Base-by-base conservation (phyloP, 1,140 invertebrate genomes). In the Panagrolaimus sp. region DNA sequence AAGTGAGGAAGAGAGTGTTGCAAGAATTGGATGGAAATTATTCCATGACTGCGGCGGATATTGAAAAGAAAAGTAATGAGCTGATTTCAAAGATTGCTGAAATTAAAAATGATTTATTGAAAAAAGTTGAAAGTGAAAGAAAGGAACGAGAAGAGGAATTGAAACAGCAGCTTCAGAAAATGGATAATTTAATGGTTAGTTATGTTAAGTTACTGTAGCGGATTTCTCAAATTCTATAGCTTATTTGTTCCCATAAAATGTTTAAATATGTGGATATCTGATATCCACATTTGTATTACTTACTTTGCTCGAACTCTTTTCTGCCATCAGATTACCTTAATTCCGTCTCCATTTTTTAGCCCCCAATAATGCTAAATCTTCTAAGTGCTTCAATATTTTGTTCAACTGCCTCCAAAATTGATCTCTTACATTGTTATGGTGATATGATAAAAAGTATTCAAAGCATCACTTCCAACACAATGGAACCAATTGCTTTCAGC, bases 341-440 rank as follows among this genome's bases (percentile, higher is more conserved):
- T n/a, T n/a, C n/a, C n/a, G n/a, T n/a, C n/a, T n/a, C n/a, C n/a
- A n/a, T n/a, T 27, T 62, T 78, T 25, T 48, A 79, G 68, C 57
- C 48, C 46, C 75, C 78, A 9, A 70, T 79, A 45, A 66, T 48
- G 1, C 44, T 78, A 13, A 70, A 78, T 61, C 71, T 81, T 1
- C 68, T 81, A 5, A 65, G 68, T 16, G 71, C 74, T 3, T 81
- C 81, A 31, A 73, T 82, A 48, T 82, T 82, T 38, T 82, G 80
- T 43, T 80, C 81, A 8, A 71, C 78, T 16, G 77, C 82, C 2
- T 81, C 81, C 11, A 73, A 82, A 66, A 71, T 82, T 7, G 80
- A 82, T 57, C 66, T 82, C 4, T 69, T 82, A 4, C 69, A 80
- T 44, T 77, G 65, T 62, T 72, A 70, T 61, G 65, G 53, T 4